Percentiles rank a stretch among this genome's conserved stretches.
Conservation (phyloP, 1,140 invertebrate species). For the Hydropsyche tenuis region DNA sequence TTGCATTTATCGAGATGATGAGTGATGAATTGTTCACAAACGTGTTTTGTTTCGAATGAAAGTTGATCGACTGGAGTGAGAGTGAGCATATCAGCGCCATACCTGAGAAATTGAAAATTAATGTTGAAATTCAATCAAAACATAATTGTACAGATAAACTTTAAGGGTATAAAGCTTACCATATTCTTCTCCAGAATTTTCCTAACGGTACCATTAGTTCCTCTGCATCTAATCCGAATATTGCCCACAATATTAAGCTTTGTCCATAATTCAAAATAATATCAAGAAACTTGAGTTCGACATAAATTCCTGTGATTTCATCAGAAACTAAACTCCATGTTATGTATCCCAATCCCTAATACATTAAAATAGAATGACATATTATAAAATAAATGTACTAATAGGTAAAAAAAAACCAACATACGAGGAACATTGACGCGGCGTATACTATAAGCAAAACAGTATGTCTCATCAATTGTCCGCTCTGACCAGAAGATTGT, state of each 20-base stretch:
- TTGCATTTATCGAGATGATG: conserved; percentile 85
- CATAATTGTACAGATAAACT: not conserved
- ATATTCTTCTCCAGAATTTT: conserved; percentile 67
- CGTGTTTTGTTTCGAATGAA: conserved; percentile 76
- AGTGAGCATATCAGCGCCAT: conserved; percentile 72
- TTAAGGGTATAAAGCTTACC: too few relatives aligned
- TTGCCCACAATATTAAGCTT: conserved; percentile 80
- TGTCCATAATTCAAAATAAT: conserved; percentile 89
- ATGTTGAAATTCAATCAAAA: not conserved
- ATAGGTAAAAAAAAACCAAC: conserved; percentile 53
- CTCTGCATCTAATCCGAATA: conserved; percentile 85
- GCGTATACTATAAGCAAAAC: conserved; percentile 82
- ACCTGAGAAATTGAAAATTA: conserved; percentile 56
- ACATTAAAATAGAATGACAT: not conserved
- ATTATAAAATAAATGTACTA: conserved; percentile 18
- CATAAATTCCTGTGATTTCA: conserved; percentile 85
- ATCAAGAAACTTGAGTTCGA: conserved; percentile 91
- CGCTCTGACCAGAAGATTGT: conserved; percentile 55
- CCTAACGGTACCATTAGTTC: conserved; percentile 72
- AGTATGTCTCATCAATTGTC: conserved; percentile 80
- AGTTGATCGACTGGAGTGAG: conserved; percentile 78
- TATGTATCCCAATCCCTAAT: conserved; percentile 82
- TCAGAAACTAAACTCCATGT: conserved; percentile 87
- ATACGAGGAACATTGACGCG: conserved; percentile 88
- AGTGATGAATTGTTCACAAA: conserved; percentile 87